Evolutionary conservation across 1,140 invertebrate genomes (phyloP).

Genomic region (Aphidius ervi): DNA sequence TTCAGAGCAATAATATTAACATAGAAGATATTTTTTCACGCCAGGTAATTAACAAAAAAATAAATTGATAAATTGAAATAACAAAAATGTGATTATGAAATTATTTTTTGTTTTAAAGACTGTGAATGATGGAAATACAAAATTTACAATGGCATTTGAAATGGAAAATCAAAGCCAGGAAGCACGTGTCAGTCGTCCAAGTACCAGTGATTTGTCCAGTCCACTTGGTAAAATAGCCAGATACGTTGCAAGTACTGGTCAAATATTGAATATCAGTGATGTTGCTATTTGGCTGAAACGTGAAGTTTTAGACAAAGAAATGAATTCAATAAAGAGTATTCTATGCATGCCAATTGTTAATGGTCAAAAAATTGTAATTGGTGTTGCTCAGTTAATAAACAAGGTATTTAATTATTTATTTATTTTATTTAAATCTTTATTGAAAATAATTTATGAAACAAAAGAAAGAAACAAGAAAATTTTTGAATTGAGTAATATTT

Average conservation of each 20-base stretch:
- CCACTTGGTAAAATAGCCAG: constrained; percentile 70
- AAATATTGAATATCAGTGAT: constrained; percentile 79
- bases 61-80: neutral
- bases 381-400: constrained; percentile 91
- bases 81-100: neutral
- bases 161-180: constrained; percentile 60
- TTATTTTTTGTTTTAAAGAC: constrained; percentile 27
- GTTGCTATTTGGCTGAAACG: constrained; percentile 66
- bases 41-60: constrained; percentile 53
- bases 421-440: neutral
- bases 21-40: constrained; percentile 65
- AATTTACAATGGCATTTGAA: constrained; percentile 79
- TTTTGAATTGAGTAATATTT: neutral
- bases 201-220: constrained; percentile 54
- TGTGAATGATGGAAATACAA: constrained; percentile 51
- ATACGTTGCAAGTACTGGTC: constrained; percentile 77
- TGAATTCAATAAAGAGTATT: constrained; percentile 65
- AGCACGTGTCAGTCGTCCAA: constrained; percentile 56
- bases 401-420: constrained; percentile 59
- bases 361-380: constrained; percentile 80
- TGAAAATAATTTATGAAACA: too few relatives aligned
- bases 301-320: constrained; percentile 58
- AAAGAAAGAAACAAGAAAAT: neutral
- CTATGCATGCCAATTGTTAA: constrained; percentile 91
- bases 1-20: constrained; percentile 65